Percentiles rank a stretch among this genome's conserved stretches.
phyloP scores from a whole-genome alignment of 2,797 vertebrate species.

The Crenichthys baileyi region DNA sequence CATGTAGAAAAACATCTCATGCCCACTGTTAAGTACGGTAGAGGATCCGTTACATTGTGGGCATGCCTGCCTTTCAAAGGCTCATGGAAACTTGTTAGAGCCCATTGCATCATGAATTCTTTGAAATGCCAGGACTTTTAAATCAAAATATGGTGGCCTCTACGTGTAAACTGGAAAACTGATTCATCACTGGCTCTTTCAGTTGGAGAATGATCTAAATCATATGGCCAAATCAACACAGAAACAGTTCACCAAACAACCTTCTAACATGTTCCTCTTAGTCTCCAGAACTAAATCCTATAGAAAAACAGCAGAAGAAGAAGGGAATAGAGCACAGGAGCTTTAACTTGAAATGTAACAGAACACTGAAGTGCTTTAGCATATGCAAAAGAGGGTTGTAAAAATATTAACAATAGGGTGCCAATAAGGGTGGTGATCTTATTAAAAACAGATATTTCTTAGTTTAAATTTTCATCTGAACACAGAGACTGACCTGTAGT shows the following conservation, averaged over 20 bases:
- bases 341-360: not conserved
- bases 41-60: not conserved
- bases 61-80: not conserved
- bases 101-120: not conserved
- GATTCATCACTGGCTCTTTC: not conserved
- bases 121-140: not conserved
- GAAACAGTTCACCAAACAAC: too few relatives aligned
- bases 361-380: not conserved
- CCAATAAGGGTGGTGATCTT: not conserved
- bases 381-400: not conserved
- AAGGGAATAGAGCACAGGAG: not conserved
- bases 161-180: not conserved
- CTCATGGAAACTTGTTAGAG: not conserved
- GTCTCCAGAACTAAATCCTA: not conserved
- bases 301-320: not conserved
- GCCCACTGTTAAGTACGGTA: not conserved
- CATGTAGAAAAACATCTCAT: too few relatives aligned
- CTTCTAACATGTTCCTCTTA: too few relatives aligned
- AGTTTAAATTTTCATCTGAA: not conserved
- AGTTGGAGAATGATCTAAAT: not conserved
- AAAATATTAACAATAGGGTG: not conserved
- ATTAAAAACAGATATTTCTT: not conserved
- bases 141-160: not conserved
- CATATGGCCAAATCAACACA: not conserved
- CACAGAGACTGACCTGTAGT: conserved; percentile 84